phyloP scores from a whole-genome alignment of 2,797 vertebrate genomes.

The Hippopotamyrus pictus region DNA sequence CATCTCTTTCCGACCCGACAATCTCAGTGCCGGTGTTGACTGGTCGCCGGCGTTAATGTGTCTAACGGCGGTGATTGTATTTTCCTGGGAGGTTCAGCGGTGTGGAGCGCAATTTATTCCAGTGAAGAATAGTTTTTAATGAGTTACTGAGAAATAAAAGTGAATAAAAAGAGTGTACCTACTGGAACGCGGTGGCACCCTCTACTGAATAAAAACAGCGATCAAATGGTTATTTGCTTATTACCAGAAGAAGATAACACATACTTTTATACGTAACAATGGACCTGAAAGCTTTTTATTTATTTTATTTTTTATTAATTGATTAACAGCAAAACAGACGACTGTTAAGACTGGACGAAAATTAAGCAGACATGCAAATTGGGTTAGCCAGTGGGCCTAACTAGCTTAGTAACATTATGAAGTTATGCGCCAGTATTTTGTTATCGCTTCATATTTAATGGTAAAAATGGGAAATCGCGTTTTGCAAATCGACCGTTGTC shows the following conservation, averaged over 20 bases:
- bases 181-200: not conserved
- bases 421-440: not conserved
- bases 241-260: not conserved
- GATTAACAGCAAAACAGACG: not conserved
- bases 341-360: not conserved
- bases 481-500: not conserved
- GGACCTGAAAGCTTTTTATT: not conserved
- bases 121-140: not conserved
- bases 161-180: not conserved
- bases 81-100: not conserved
- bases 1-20: not conserved
- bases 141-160: not conserved
- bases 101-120: not conserved
- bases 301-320: not conserved
- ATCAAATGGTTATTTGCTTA: not conserved
- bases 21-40: not conserved
- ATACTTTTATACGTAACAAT: not conserved
- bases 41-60: not conserved
- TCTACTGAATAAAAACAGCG: not conserved
- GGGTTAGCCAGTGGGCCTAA: not conserved
- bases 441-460: not conserved
- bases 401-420: not conserved
- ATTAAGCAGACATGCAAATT: not conserved
- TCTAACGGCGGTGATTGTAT: not conserved
- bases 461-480: not conserved